Evolutionary conservation across 1,140 invertebrate genomes (phyloP), one percentile per base, ranked within the genome.

Genomic region (Daktulosphaira vitifoliae): DNA sequence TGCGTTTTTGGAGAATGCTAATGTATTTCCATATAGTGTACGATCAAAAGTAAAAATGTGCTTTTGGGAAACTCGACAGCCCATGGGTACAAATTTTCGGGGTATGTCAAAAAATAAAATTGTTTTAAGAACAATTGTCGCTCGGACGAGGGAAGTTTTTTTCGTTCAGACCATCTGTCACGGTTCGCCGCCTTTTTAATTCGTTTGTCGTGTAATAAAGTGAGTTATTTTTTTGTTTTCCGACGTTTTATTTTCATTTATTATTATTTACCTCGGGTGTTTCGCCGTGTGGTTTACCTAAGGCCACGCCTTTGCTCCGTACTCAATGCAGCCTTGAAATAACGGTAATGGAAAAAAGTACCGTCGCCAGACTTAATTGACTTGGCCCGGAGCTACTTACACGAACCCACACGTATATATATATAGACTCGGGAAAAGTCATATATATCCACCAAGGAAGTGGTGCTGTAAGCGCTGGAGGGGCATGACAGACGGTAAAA

Each of bases 131-230:
- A 48, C 39, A 29, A 62, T 46, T 46, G 38, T 11, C 38, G 42
- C 18, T 62, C 44, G 4, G n/a, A 2, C 56, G 26, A 62, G 42
- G 42, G 42, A 62, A 62, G 39, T 33, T 29, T 46, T 62, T 62
- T 25, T 42, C 42, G 29, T 25, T n/a, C 42, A 11, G 11, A 44
- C 9, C 56, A 62, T 62, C 56, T 62, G 56, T 62, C 56, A 62
- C 22, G 56, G 56, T 62, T 62, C 56, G 56, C 56, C 56, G 56
- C 56, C 56, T 62, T 62, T 62, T 62, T 62, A 62, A 62, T 62
- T 62, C 56, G 56, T 62, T 62, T 62, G 56, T 62, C 56, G 56
- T 62, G 56, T 62, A 62, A 62, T 48, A 59, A 59, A 59, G 54
- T 44, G 54, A 38, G 54, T 59, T 42, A 46, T 46, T 20, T 51